phyloP scores from a whole-genome alignment of 2,888 invertebrate species.

The Drosophila histrio region DNA sequence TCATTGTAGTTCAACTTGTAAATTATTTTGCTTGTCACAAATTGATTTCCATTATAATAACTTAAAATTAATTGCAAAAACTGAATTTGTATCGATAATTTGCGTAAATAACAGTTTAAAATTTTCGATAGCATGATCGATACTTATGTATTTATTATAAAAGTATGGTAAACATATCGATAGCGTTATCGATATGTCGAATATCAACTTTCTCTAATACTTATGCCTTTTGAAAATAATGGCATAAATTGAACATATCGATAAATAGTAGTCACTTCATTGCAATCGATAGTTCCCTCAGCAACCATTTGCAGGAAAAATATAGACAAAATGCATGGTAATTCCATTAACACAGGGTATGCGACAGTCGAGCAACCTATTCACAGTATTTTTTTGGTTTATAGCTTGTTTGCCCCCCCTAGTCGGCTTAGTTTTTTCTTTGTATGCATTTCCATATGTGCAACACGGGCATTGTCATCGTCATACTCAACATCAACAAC shows the following conservation, averaged over 20 bases:
- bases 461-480: conserved; percentile 47
- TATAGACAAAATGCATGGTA: neutral
- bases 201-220: neutral
- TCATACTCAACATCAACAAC: conserved; percentile 28
- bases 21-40: no score
- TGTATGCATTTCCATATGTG: conserved; percentile 63
- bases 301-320: neutral
- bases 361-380: neutral
- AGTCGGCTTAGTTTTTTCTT: conserved; percentile 58
- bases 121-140: neutral
- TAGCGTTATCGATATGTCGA: neutral
- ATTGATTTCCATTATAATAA: no score
- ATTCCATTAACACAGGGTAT: conserved; percentile 14
- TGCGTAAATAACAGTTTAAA: no score
- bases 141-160: no score
- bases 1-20: no score
- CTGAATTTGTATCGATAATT: no score
- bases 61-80: no score
- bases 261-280: no score
- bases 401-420: conserved; percentile 27
- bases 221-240: no score
- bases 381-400: neutral
- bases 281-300: neutral
- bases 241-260: no score
- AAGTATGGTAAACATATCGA: no score